These are phyloP conservation scores for Tokudaia muenninki DNA, from an alignment of 2,797 vertebrate species.

Conservation along the genomic window DNA sequence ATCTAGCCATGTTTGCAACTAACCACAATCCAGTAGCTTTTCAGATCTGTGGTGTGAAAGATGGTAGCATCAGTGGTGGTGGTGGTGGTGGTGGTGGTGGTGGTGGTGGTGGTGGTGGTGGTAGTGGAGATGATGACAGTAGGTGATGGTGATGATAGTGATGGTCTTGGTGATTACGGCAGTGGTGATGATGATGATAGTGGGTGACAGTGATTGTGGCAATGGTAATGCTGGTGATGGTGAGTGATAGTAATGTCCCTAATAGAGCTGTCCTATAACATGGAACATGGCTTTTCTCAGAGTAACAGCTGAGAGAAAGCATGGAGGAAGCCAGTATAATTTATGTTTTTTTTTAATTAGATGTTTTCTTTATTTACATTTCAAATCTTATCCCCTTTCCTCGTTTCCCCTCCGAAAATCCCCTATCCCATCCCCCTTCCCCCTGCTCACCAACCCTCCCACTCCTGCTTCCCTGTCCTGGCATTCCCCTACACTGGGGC, in stretches of 20 bases:
- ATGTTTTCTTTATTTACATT: no score
- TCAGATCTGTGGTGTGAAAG: neutral
- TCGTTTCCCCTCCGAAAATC: no score
- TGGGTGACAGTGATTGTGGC: neutral
- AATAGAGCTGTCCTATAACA: neutral
- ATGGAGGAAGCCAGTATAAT: neutral
- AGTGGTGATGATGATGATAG: fast-evolving
- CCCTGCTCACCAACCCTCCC: no score
- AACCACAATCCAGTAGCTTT: neutral
- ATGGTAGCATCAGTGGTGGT: neutral
- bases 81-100: neutral
- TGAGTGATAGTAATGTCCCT: neutral
- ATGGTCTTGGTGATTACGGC: neutral
- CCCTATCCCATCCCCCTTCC: no score
- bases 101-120: neutral
- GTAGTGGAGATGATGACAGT: neutral
- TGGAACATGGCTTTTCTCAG: neutral
- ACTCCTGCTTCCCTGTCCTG: no score
- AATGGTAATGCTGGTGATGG: neutral
- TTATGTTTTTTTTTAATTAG: neutral
- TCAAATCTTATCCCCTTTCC: no score
- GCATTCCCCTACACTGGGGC: no score
- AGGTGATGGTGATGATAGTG: neutral
- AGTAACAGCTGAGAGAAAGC: neutral
- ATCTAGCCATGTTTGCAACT: neutral